Base-by-base conservation (phyloP, 1,140 invertebrate species). In the Halesus radiatus region DNA sequence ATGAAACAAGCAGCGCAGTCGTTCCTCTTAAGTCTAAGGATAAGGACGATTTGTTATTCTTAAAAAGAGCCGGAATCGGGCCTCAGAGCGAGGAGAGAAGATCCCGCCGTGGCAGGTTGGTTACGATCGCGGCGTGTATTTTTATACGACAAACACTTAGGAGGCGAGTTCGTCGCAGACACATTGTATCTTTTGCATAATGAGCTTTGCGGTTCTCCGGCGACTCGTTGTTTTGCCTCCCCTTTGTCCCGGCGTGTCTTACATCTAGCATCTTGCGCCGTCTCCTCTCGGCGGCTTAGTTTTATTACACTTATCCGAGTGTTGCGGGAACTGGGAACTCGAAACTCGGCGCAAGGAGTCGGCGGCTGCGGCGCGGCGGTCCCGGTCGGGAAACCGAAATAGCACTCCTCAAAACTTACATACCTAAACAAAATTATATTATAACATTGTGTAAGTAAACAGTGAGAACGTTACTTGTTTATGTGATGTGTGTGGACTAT, bases 201-300 rank as follows among this genome's bases (percentile, higher is more conserved):
- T 81, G 66, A 81, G 80, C 80, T 81, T 81, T 77, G 80, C 66
- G 80, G 80, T 76, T 81, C 53, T 70, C 80, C 80, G 37, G 10
- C 80, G 70, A 77, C 52, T 45, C 7, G 50, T 81, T 77, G 76
- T 81, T 81, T 77, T 77, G 76, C 77, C 70, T 81, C 64, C 80
- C 75, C 80, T 73, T 81, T 77, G 80, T 81, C 74, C 76, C 74
- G 66, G 62, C 53, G 62, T 74, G 80, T 70, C 66, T 70, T 45
- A 45, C 66, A 70, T 70, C 66, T 70, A 22, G 37, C 37, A 45
- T 45, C 37, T 45, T 45, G 37, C 37, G 73, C 56, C 73, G 18
- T 58, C 73, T 45, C 37, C 53, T 75, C 54, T 54, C 45, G 62
- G 66, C 45, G 73, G 75, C 73, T 76, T 75, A 54, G 78, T 56